Base-by-base conservation (phyloP, 2,797 vertebrate genomes). In the Takifugu ocellatus region DNA sequence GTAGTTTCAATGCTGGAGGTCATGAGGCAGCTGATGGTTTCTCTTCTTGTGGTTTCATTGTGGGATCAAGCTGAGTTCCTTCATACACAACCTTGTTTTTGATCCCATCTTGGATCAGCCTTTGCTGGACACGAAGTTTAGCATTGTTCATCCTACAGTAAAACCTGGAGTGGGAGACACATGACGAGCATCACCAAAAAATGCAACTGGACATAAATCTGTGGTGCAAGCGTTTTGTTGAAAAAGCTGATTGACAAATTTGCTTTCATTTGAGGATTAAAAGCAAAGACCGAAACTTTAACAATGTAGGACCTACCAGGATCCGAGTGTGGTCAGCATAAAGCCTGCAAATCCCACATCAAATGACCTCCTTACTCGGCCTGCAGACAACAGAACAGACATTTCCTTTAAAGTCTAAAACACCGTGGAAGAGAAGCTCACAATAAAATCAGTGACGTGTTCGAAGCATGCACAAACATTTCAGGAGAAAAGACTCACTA, bases 81-180 rank as follows among this genome's bases (percentile, higher is more conserved):
- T 92, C 89, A n/a, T 91, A 92, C 3, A 85, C 21, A 0, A 90
- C 48, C 63, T 89, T 91, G 78, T 92, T 93, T 62, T 88, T 88
- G 2, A 93, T 67, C 52, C 90, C 87, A 0, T 84, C 84, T 51
- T 90, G 85, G 65, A 93, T 78, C 0, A 84, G 24, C 55, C 74
- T 83, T 70, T 91, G 89, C 73, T 91, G 88, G 6, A 81, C 46
- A 0, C 88, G 88, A 0, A 86, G 39, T 51, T 74, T 84, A 5
- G 90, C 89, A 1, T 87, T 87, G 67, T 56, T 85, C 15, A 74
- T 61, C 50, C 90, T 79, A 25, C 91, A 92, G 77, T 90, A 90
- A 48, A 84, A 84, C 91, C 91, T 92, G 75, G 0, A 46, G 27
- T n/a, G 21, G 44, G 17, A 14, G 36, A 39, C 12, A 33, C 11